Evolutionary conservation across 2,113 vertebrate genomes (phyloP).

Genomic region (Daphoenositta chrysoptera): DNA sequence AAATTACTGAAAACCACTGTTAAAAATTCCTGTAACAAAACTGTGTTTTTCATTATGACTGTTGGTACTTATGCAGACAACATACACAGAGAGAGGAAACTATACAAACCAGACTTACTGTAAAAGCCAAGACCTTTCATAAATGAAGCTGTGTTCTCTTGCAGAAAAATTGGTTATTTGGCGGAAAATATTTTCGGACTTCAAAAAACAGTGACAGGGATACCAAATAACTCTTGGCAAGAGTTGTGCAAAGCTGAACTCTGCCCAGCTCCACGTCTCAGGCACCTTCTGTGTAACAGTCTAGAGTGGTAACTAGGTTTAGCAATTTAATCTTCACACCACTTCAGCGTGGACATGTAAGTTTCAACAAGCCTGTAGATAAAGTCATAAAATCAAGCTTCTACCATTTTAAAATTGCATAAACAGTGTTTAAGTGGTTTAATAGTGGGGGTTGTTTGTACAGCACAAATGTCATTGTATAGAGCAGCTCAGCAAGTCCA

Average conservation of each 20-base stretch:
- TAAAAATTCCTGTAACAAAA: not conserved
- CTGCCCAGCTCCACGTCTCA: not conserved
- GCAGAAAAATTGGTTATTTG: not conserved
- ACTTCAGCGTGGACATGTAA: not conserved
- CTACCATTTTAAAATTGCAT: not conserved
- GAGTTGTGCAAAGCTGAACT: not conserved
- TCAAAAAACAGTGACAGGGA: not conserved
- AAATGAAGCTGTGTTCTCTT: not conserved
- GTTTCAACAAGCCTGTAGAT: not conserved
- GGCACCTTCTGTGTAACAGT: not conserved
- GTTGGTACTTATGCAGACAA: not conserved
- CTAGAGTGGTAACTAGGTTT: not conserved
- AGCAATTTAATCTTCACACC: not conserved
- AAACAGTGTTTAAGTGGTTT: not conserved
- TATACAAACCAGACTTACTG: not conserved
- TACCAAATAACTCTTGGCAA: not conserved
- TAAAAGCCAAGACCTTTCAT: not conserved
- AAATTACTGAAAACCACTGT: not conserved
- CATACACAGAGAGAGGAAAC: not conserved
- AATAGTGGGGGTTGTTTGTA: not conserved
- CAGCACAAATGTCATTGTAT: accelerated
- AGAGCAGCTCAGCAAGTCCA: not conserved
- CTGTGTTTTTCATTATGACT: not conserved
- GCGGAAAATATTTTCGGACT: not conserved
- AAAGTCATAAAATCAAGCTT: not conserved